Percentiles rank a stretch among this genome's conserved stretches.
phyloP scores from a whole-genome alignment of 2,888 invertebrate genomes.

The Halictus ligatus region DNA sequence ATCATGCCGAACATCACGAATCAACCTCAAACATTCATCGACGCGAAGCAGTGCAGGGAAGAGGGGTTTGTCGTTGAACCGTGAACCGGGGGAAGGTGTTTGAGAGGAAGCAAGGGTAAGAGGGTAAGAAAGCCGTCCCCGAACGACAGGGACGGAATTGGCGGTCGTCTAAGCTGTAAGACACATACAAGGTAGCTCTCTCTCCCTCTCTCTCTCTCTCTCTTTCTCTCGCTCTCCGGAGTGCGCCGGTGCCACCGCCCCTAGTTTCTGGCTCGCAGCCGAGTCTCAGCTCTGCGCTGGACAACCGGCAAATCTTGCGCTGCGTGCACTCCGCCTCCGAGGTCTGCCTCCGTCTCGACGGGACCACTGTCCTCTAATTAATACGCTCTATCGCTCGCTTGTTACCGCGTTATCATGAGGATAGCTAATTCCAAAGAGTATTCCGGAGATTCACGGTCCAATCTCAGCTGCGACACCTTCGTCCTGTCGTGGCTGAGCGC shows the following conservation, averaged over 20 bases:
- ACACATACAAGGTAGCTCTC: neutral
- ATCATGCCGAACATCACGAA: neutral
- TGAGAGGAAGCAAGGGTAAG: conserved; percentile 2
- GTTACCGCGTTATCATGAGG: neutral
- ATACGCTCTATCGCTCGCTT: conserved; percentile 1
- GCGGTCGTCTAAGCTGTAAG: conserved; percentile 32
- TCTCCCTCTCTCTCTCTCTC: neutral
- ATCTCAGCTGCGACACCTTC: neutral
- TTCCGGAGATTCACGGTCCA: neutral
- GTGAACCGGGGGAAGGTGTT: neutral
- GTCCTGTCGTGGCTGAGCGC: too few species aligned
- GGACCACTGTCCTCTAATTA: neutral
- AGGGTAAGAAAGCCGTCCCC: conserved; percentile 16
- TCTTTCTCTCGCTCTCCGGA: neutral
- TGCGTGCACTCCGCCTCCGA: conserved; percentile 40
- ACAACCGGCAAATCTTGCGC: neutral
- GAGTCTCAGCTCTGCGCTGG: conserved; percentile 46
- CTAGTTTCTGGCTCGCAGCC: conserved; percentile 43
- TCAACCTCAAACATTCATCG: neutral
- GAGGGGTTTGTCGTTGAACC: neutral
- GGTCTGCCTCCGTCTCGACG: neutral
- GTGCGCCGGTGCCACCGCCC: conserved; percentile 47
- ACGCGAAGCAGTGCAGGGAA: neutral
- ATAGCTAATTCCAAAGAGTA: neutral
- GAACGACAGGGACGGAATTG: conserved; percentile 36